Evolutionary conservation across 2,113 vertebrate species (phyloP).

Genomic region (Cyanoderma ruficeps): DNA sequence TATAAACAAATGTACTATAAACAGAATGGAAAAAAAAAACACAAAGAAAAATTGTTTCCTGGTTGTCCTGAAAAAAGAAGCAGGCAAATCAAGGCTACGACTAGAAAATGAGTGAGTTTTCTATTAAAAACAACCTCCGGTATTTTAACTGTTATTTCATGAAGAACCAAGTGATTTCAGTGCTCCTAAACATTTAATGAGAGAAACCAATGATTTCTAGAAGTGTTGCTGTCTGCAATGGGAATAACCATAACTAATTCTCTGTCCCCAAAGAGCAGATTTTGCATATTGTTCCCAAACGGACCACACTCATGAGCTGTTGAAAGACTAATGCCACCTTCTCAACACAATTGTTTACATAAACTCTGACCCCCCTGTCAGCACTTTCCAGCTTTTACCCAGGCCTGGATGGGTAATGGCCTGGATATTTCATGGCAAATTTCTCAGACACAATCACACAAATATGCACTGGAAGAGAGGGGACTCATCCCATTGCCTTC

Average conservation of each 20-base stretch:
- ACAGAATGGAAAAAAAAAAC: neutral
- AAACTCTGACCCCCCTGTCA: neutral
- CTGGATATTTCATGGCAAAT: constrained; percentile 31
- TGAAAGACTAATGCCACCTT: neutral
- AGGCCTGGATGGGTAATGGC: neutral
- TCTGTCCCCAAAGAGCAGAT: neutral
- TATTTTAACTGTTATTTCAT: neutral
- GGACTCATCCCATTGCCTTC: neutral
- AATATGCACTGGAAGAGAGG: neutral
- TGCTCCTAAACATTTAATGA: constrained; percentile 38
- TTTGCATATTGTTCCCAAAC: neutral
- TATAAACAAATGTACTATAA: constrained; percentile 27
- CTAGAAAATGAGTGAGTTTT: constrained; percentile 24
- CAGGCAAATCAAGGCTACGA: constrained; percentile 7
- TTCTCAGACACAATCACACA: neutral
- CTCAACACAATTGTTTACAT: neutral
- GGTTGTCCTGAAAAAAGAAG: constrained; percentile 9
- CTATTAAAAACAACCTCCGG: constrained; percentile 31
- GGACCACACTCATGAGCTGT: neutral
- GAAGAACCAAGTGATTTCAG: constrained; percentile 35
- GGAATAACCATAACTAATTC: neutral
- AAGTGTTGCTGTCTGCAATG: neutral
- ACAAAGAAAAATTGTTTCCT: neutral
- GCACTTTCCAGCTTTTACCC: neutral
- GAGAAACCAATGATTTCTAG: constrained; percentile 19